Evolutionary conservation across 2,888 invertebrate genomes (phyloP), one percentile per base, ranked within the genome.

Genomic region (Nebria brevicollis): DNA sequence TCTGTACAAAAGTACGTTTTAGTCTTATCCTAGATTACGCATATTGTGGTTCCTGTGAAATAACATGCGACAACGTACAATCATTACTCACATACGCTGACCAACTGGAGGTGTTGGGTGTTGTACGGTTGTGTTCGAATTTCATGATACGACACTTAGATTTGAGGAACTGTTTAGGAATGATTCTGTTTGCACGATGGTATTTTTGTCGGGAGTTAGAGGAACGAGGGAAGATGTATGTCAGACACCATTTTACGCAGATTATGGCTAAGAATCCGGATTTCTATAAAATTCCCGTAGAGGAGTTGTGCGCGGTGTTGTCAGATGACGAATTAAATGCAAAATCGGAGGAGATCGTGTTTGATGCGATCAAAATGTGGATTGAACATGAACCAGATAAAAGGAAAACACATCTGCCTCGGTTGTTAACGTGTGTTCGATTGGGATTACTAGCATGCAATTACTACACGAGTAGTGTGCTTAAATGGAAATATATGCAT

Each of bases 311-410:
- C 84, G 91, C 92, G 82, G 91, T 95, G 83, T 89, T 95, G 75
- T 88, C 90, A 77, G 93, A 94, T 85, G 95, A 95, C 86, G 92
- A 93, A 85, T 88, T 96, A 75, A 95, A 95, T 88, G 93, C 94
- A 25, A 91, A 91, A 82, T 92, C 91, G 84, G 95, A 95, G 89
- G 94, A 94, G 88, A 90, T 92, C 81, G 94, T 95, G 66, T 95
- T 95, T 88, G 93, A 94, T 87, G 94, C 94, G 3, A 91, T 95
- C 15, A 92, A 93, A 87, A 91, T 91, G 75, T 96, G 96, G 96
- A 89, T 94, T 41, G 92, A 93, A 85, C 91, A 91, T 84, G 91
- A 93, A 82, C 88, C 91, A 26, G 89, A 89, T 72, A 90, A 89
- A 79, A 90, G 94, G 85, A 90, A 89, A 85, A 86, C 87, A 43